Evolutionary conservation across 2,888 invertebrate species (phyloP).

Genomic region (Parapristionchus giblindavisi): DNA sequence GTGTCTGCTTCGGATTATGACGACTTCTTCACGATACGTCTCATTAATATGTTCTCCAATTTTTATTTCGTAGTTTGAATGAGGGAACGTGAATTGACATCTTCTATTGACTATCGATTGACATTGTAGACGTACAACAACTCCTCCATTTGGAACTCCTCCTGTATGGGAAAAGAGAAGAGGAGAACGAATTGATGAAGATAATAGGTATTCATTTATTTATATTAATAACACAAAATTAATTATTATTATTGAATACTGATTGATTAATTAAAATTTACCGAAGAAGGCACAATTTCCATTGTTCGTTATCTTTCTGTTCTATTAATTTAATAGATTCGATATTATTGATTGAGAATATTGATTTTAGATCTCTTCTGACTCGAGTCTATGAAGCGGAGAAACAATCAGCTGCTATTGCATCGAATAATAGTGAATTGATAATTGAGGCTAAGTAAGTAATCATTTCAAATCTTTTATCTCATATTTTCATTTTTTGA

Average conservation of each 20-base stretch:
- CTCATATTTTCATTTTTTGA: too few species aligned
- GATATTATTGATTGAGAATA: not conserved
- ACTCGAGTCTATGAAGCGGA: constrained; percentile 45
- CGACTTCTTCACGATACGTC: too few species aligned
- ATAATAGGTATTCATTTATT: not conserved
- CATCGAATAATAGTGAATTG: constrained; percentile 5
- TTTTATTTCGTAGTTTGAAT: too few species aligned
- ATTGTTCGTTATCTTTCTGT: not conserved
- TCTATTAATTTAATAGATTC: not conserved
- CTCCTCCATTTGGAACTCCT: constrained; percentile 17
- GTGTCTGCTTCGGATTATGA: not conserved
- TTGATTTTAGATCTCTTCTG: constrained; percentile 37
- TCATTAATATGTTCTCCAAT: too few species aligned
- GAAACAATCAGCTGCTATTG: constrained; percentile 2
- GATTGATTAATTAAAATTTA: not conserved
- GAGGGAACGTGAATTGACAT: too few species aligned
- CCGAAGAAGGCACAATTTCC: not conserved
- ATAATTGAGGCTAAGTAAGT: constrained; percentile 5
- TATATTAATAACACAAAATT: not conserved
- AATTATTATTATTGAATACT: not conserved
- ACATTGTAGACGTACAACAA: constrained; percentile 25
- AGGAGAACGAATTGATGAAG: constrained; percentile 29
- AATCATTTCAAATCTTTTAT: not conserved
- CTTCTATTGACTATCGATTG: not conserved
- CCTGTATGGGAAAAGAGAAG: constrained; percentile 34